A percentile compares a stretch with the other conserved stretches of the same genome.
phyloP scores from a whole-genome alignment of 1,140 invertebrate genomes.

The Prorops nasuta region DNA sequence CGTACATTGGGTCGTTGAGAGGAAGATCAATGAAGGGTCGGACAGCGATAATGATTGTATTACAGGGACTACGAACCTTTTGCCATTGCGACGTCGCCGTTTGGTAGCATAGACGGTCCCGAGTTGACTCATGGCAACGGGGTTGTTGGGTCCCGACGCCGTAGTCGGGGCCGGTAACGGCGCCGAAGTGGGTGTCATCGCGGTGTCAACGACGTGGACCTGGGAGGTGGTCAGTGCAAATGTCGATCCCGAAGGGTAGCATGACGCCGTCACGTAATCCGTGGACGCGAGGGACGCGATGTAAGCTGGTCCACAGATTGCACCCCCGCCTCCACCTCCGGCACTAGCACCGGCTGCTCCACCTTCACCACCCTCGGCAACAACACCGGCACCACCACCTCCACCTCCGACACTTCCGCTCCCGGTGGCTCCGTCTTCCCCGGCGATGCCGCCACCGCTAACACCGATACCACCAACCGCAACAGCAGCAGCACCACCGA shows the following conservation, averaged over 20 bases:
- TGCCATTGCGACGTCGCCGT: conserved; percentile 85
- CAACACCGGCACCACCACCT: conserved; percentile 31
- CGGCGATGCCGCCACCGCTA: conserved; percentile 36
- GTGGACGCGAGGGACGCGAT: conserved; percentile 43
- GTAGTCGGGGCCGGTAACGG: conserved; percentile 31
- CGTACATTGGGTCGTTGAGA: too few relatives aligned
- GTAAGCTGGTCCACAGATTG: conserved; percentile 45
- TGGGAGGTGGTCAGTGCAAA: conserved; percentile 33
- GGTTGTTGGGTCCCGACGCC: conserved; percentile 49
- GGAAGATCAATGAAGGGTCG: too few relatives aligned
- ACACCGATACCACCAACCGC: conserved; percentile 24
- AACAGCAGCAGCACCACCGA: neutral
- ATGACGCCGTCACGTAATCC: conserved; percentile 50
- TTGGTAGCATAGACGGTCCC: conserved; percentile 95
- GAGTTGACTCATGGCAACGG: conserved; percentile 75
- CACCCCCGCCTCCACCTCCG: conserved; percentile 36
- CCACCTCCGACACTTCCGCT: conserved; percentile 21
- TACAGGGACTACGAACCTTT: conserved; percentile 90
- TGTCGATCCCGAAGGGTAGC: conserved; percentile 43
- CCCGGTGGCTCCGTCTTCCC: conserved; percentile 45
- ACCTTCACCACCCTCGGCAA: conserved; percentile 34
- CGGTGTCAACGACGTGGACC: conserved; percentile 32
- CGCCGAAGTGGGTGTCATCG: conserved; percentile 42
- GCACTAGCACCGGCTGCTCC: conserved; percentile 19
- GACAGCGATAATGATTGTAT: too few relatives aligned